Base-by-base conservation (phyloP, 2,113 vertebrate genomes). In the Origma solitaria region DNA sequence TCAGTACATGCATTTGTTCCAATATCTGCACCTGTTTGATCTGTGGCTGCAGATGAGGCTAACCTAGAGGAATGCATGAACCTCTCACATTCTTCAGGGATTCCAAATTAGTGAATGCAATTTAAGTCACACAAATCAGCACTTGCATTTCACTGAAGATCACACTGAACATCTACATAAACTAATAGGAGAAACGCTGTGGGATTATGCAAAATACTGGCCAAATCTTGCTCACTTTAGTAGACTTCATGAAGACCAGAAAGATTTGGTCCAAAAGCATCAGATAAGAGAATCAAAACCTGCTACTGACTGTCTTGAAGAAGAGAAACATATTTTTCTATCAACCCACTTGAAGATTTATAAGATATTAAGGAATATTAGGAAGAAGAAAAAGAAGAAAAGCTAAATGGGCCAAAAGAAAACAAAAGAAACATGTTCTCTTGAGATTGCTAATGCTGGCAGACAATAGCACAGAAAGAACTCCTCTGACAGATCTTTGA, bases 401-500 rank as follows among this genome's bases (percentile, higher is more conserved):
- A 96, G 92, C 84, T 91, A 95, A 96, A 94, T 73, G 93, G 94
- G 94, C 92, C 94, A 97, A 96, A 96, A 93, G 93, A 83, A 96
- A 96, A 96, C 94, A 97, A 96, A 94, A 96, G 92, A 86, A 97
- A 72, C 84, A 68, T 72, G 79, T 92, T 97, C 91, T 96, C 95
- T 86, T 8, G 66, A 97, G 93, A 97, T 69, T 88, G 86, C 91
- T 95, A 96, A 97, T 93, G 87, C 91, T 92, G 94, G 69, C 95
- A 97, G 95, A 97, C 94, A 97, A 97, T 94, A 97, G 95, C 54
- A 22, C 77, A 92, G 80, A 96, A 86, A 96, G 86, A 95, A 95
- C 82, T 88, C 83, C 71, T 96, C 92, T 96, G 94, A 95, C 82
- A 96, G 91, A 92, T 94, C 95, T 96, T 89, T 95, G 86, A 97